These are phyloP conservation scores for Paracentrotus lividus DNA, from an alignment of 53 echinoderm and acorn worm species.

Conservation along the genomic window DNA sequence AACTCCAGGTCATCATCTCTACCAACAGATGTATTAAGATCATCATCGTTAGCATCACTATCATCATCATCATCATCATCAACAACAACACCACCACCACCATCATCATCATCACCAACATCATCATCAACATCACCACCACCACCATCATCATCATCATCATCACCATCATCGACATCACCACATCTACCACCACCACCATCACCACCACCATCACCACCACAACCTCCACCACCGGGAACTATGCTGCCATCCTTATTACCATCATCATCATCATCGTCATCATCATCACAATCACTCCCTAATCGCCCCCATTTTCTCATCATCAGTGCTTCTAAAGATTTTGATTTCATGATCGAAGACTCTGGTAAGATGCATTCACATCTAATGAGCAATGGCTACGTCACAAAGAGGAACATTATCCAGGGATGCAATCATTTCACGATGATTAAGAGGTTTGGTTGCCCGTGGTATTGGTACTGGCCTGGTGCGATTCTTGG, in stretches of 20 bases:
- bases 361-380: slow-evolving; percentile 16
- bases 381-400: neutral
- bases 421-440: slow-evolving; percentile 10
- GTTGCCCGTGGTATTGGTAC: slow-evolving; percentile 35
- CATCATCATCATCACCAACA: neutral
- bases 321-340: slow-evolving; percentile 44
- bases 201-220: neutral
- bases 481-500: neutral
- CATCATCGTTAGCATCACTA: neutral
- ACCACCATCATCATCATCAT: neutral
- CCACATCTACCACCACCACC: too few relatives aligned
- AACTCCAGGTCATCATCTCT: too few relatives aligned
- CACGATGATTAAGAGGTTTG: slow-evolving; percentile 37
- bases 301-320: slow-evolving; percentile 55
- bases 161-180: neutral
- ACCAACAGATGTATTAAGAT: neutral
- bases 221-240: too few relatives aligned
- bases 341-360: slow-evolving; percentile 57
- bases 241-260: too few relatives aligned
- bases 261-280: neutral
- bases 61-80: neutral
- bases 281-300: neutral
- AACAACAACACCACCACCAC: neutral
- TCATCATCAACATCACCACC: neutral
- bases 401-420: neutral